Percentiles rank a stretch among this genome's conserved stretches.
These are phyloP conservation scores for Geotrypetes seraphini DNA, from an alignment of 2,797 vertebrate species.

Conservation along the genomic window DNA sequence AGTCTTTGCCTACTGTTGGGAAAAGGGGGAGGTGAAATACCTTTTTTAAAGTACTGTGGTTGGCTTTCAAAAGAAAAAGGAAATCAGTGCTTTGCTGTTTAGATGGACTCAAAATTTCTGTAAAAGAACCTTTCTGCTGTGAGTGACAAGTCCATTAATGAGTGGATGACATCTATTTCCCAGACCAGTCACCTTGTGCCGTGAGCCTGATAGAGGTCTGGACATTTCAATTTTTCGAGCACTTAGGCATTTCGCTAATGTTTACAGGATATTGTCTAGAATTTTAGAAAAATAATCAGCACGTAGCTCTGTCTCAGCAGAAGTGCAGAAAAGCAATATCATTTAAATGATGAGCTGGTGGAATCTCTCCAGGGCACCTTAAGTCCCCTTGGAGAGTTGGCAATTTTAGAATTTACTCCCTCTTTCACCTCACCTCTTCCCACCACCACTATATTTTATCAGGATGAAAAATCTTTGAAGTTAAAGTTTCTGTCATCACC, in stretches of 20 bases:
- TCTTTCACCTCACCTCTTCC: too few species aligned
- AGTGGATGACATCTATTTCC: not conserved
- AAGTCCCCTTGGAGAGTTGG: too few species aligned
- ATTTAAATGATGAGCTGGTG: too few species aligned
- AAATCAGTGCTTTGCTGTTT: not conserved
- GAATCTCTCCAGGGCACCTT: too few species aligned
- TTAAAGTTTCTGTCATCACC: too few species aligned
- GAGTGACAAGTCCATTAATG: not conserved
- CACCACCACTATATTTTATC: too few species aligned
- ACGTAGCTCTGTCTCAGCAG: not conserved
- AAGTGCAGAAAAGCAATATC: not conserved
- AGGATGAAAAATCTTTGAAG: too few species aligned
- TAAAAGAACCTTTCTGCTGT: not conserved
- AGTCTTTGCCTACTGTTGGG: too few species aligned
- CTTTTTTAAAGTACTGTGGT: too few species aligned
- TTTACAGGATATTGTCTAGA: not conserved
- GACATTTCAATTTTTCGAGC: constrained; percentile 7
- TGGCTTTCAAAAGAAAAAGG: too few species aligned
- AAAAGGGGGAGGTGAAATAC: too few species aligned
- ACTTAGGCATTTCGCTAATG: not conserved
- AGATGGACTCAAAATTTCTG: not conserved
- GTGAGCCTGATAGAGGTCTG: constrained; percentile 10
- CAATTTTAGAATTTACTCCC: too few species aligned
- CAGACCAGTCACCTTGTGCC: not conserved
- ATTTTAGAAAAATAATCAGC: not conserved